Evolutionary conservation across 2,797 vertebrate genomes (phyloP).

Genomic region (Echiichthys vipera): DNA sequence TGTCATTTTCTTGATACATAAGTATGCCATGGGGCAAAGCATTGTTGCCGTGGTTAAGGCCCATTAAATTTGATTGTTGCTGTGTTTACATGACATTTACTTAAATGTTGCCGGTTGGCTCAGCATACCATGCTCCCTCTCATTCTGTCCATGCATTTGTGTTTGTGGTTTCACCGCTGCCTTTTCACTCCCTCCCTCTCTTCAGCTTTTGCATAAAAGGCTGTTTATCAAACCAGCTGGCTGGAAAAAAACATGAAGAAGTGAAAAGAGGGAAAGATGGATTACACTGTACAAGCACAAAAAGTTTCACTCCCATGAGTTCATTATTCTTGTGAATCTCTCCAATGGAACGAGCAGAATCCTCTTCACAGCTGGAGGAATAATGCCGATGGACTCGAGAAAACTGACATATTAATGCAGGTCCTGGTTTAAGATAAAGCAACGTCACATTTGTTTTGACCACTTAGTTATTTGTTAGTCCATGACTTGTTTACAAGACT

Average conservation of each 20-base stretch:
- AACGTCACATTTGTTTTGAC: too few relatives aligned
- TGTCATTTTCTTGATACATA: conserved; percentile 55
- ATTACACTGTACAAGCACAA: conserved; percentile 39
- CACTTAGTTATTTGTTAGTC: too few relatives aligned
- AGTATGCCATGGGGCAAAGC: conserved; percentile 49
- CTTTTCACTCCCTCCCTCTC: conserved; percentile 1
- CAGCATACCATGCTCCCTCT: too few relatives aligned
- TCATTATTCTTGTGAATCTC: conserved; percentile 48
- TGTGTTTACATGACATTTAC: conserved; percentile 70
- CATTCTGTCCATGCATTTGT: conserved; percentile 6
- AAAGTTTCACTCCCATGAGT: conserved; percentile 50
- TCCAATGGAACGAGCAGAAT: conserved; percentile 35
- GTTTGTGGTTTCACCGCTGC: neutral
- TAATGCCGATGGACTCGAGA: conserved; percentile 41
- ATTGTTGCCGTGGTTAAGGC: conserved; percentile 38
- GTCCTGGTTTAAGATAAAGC: too few relatives aligned
- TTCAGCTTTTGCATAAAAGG: conserved; percentile 34
- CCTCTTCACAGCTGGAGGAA: conserved; percentile 31
- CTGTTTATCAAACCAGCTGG: conserved; percentile 60
- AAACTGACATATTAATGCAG: too few relatives aligned
- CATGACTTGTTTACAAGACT: too few relatives aligned
- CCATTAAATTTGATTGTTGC: conserved; percentile 68
- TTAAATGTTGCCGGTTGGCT: conserved; percentile 61
- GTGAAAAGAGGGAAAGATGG: conserved; percentile 43
- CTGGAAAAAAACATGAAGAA: conserved; percentile 27